Evolutionary conservation across 2,888 invertebrate species (phyloP), one percentile per base, ranked within the genome.

Genomic region (Yponomeuta evonymella): DNA sequence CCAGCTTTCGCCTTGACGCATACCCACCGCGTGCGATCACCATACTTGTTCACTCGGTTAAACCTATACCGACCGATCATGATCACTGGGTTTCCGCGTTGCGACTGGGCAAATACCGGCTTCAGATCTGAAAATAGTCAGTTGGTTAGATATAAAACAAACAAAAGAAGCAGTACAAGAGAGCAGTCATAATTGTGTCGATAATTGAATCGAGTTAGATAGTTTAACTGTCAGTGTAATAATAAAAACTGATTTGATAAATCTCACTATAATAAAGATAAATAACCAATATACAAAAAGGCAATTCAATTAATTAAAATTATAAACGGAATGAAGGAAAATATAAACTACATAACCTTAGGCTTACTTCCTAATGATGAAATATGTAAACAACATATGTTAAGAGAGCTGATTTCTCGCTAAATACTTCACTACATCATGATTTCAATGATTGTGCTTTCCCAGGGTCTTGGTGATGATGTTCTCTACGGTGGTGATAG

Each of bases 11-110:
- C 90, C 74, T 91, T 92, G 23, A 92, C 91, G 77, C 91, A 92
- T 63, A 92, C 90, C 91, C 91, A 92, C 77, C 91, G 79, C 1
- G 83, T 89, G 43, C 89, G 80, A 74, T 86, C 86, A 69, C 91
- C 92, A 73, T 89, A 89, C 73, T 90, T 90, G 74, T 91, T 91
- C 58, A 91, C 91, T 29, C 91, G 85, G 75, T 92, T 92, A 75
- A 91, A 92, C 0, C 92, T 85, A 75, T 91, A 91, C 77, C 87
- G 89, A 23, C 91, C 92, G 73, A 92, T 91, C 90, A 91, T 90
- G 58, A 92, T 91, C 62, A 92, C 91, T 0, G 91, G 90, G 72
- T 91, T 92, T 15, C 92, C 92, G 15, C 92, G 87, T 75, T 90
- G 90, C 4, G 92, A 92, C 75, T 86, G 85, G 1, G 90, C 91